Evolutionary conservation across 35 echinoderm and acorn worm genomes (phyloP), one percentile per base, ranked within the genome.

Genomic region (Holothuria glaberrima): DNA sequence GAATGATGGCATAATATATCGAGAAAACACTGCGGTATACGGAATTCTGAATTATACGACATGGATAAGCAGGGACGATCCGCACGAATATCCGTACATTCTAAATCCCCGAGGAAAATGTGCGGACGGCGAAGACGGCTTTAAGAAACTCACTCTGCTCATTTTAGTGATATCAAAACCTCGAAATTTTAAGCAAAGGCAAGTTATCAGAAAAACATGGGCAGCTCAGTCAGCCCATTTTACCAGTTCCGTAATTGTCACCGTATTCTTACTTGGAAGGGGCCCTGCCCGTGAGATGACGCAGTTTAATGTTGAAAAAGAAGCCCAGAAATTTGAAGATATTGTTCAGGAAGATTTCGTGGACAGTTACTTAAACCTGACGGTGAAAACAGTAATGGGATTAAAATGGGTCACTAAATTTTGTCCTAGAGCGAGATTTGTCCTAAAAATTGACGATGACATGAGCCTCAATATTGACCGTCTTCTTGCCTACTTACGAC

Each of bases 391-490:
- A 24, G 83, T 94, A 7, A 91, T 94, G 89, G 84, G 71, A n/a
- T 34, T 94, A 48, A 94, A 94, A 59, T 94, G 93, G 93, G 75
- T 59, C 35, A 87, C 59, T 3, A 71, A 64, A 20, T 83, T 91
- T 75, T 94, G 93, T 30, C 84, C 90, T 0, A 91, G 91, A 14
- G 83, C 83, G 19, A 71, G 16, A 30, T 94, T 88, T 60, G 73
- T 88, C 58, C 88, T 94, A 59, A 94, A 94, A 78, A 82, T 93
- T 22, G 94, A 96, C 58, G 84, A 89, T 25, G 94, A 96, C 34
- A 71, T 90, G 46, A 89, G 89, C 29, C 58, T 94, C 2, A 92
- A 94, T 73, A 68, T 92, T 21, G 74, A 59, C 22, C 63, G 75
- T 38, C 76, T 94, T 31, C 28, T 90, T 1, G 25, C 41, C 4